These are phyloP conservation scores for Turritopsis rubra DNA, from an alignment of 30 jellyfish, hydroid and myxozoan genomes.

Conservation along the genomic window DNA sequence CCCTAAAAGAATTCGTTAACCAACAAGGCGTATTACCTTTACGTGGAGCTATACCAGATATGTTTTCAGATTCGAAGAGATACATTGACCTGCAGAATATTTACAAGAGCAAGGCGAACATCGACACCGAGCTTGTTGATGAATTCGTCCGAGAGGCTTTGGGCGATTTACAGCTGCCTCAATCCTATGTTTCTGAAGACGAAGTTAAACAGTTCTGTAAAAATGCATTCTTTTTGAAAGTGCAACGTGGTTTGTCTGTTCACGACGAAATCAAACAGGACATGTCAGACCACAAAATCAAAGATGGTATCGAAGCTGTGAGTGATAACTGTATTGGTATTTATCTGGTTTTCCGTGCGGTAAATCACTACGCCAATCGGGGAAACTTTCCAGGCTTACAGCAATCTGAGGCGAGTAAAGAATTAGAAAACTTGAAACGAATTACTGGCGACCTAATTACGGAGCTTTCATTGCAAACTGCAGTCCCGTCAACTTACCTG, in stretches of 20 bases:
- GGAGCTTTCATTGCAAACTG: background rate
- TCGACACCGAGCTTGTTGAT: background rate
- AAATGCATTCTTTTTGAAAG: slow-evolving; percentile 23
- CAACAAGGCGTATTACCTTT: slow-evolving; percentile 56
- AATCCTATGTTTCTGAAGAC: slow-evolving; percentile 7
- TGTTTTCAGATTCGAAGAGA: slow-evolving; percentile 82
- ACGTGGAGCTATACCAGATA: slow-evolving; percentile 85
- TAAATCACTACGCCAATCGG: background rate
- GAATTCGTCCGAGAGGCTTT: slow-evolving; percentile 20
- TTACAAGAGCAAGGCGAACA: slow-evolving; percentile 40
- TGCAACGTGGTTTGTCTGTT: slow-evolving; percentile 12
- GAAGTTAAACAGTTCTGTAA: slow-evolving; percentile 24
- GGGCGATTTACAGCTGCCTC: slow-evolving; percentile 20
- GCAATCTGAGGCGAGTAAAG: background rate
- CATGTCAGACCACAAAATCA: slow-evolving; percentile 1
- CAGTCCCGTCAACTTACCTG: background rate
- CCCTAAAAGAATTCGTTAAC: slow-evolving; percentile 53
- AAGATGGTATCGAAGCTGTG: slow-evolving; percentile 8
- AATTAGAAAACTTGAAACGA: background rate
- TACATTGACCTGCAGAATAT: slow-evolving; percentile 66
- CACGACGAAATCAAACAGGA: slow-evolving; percentile 23
- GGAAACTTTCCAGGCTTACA: background rate
- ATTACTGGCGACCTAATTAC: background rate
- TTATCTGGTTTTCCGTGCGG: slow-evolving; percentile 21
- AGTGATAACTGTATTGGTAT: background rate